phyloP scores from a whole-genome alignment of 1,140 invertebrate genomes.

The Portunus trituberculatus region DNA sequence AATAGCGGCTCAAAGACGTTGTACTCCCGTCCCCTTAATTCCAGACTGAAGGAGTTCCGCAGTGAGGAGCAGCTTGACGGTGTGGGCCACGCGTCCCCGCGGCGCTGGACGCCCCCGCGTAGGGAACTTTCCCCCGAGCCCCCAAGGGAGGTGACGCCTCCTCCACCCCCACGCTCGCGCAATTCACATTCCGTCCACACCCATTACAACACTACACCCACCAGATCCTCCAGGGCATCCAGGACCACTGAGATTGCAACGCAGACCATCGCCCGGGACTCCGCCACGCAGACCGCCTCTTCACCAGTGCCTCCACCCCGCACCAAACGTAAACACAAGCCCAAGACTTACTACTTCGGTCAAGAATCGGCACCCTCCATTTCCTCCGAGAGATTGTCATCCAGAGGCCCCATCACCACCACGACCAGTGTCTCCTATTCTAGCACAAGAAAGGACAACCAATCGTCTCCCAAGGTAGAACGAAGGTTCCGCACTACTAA shows the following conservation, averaged over 20 bases:
- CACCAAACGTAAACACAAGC: conserved; percentile 74
- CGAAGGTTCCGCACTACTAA: conserved; percentile 74
- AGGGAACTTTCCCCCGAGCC: conserved; percentile 62
- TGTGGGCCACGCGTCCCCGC: conserved; percentile 41
- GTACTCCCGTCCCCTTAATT: conserved; percentile 55
- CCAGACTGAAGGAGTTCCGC: conserved; percentile 69
- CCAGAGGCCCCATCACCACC: conserved; percentile 45
- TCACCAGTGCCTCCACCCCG: conserved; percentile 76
- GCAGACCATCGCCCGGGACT: conserved; percentile 68
- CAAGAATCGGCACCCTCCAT: conserved; percentile 66
- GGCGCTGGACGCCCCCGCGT: conserved; percentile 34
- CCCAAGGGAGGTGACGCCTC: conserved; percentile 45
- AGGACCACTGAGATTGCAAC: conserved; percentile 44
- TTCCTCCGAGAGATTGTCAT: not conserved
- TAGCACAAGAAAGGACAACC: conserved; percentile 54
- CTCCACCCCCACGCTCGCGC: conserved; percentile 70
- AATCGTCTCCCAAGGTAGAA: conserved; percentile 70
- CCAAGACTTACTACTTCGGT: conserved; percentile 77
- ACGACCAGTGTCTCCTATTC: conserved; percentile 53
- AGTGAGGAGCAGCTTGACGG: conserved; percentile 72
- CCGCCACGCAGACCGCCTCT: conserved; percentile 65
- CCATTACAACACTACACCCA: conserved; percentile 66
- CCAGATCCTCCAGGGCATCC: conserved; percentile 59
- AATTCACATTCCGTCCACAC: conserved; percentile 31
- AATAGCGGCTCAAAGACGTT: conserved; percentile 35